Conservation (phyloP, 2,888 invertebrate species). For the Troides aeacus region DNA sequence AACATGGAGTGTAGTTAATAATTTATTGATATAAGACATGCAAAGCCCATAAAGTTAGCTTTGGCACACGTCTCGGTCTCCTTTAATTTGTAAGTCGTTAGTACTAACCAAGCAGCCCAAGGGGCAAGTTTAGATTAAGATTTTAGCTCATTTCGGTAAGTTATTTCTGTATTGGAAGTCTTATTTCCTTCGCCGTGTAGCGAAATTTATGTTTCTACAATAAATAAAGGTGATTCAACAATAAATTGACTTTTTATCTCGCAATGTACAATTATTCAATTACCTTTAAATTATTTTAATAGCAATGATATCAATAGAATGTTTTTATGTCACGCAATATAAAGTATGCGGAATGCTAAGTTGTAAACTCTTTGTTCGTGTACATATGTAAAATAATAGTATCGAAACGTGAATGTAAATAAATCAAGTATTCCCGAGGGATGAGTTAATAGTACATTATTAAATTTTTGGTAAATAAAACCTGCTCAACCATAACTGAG, state of each 20-base stretch:
- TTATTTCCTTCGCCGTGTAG: constrained; percentile 42
- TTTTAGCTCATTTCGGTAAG: constrained; percentile 51
- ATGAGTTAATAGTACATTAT: constrained; percentile 65
- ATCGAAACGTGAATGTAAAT: constrained; percentile 31
- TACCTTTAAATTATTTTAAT: constrained; percentile 15
- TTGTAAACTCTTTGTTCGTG: constrained; percentile 5
- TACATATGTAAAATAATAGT: constrained; percentile 11
- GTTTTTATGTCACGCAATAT: constrained; percentile 17
- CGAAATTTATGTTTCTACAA: constrained; percentile 43
- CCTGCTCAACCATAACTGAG: constrained; percentile 52
- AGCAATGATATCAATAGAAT: constrained; percentile 13
- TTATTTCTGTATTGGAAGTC: constrained; percentile 48
- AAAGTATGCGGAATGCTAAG: constrained; percentile 8
- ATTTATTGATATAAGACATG: constrained; percentile 81
- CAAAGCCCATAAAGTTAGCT: constrained; percentile 78
- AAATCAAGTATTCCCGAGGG: constrained; percentile 51
- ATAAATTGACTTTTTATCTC: constrained; percentile 25
- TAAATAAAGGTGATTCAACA: background rate
- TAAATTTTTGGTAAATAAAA: constrained; percentile 62
- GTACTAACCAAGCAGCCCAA: constrained; percentile 57
- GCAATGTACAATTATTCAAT: constrained; percentile 19
- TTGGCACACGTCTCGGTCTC: constrained; percentile 76
- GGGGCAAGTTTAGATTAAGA: constrained; percentile 63
- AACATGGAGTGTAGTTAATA: constrained; percentile 77
- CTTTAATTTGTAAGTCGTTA: constrained; percentile 79